Evolutionary conservation across 2,797 vertebrate species (phyloP), one percentile per base, ranked within the genome.

Genomic region (Onychomys leucogaster): DNA sequence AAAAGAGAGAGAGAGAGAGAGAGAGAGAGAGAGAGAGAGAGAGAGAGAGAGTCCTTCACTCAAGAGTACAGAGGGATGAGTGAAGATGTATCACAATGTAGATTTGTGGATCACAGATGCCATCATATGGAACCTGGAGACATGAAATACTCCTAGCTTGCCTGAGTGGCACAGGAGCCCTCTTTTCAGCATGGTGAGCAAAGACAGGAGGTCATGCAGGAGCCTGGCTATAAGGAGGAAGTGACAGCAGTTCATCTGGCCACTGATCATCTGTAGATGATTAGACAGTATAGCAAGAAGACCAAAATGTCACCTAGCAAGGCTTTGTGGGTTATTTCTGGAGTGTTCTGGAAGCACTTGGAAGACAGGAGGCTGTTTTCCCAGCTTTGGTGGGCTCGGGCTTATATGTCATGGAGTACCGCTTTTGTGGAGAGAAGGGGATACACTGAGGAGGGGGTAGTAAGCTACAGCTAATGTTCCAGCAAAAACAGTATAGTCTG

Each of bases 271-370:
- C 37, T 41, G 29, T n/a, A 49, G 29, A 23, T 2, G 65, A 59
- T 59, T n/a, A 77, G 67, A 41, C 6, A 29, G 29, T 9, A 1
- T 4, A 11, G 34, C 0, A 0, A 63, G 52, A 32, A 27, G 27
- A 17, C 9, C 25, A 29, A 19, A 85, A 73, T 52, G 34, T 21
- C 67, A 73, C 14, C 29, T 4, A 37, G 6, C 9, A 17, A 37
- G 76, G 17, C 6, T 59, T 63, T 61, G 2, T 1, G 52, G 83
- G 29, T n/a, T 32, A 3, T 43, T 14, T 3, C 0, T 34, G 75
- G 71, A 77, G 4, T 4, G 1, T 6, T 86, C 55, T 89, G 27
- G 19, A 59, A 19, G 32, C 27, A 34, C 19, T 14, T 2, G 67
- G 34, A n/a, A 81, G 71, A 85, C 7, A 37, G 34, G 12, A 46